Conservation (phyloP, 1,140 invertebrate species). For the Pseudobourletiella spinata region DNA sequence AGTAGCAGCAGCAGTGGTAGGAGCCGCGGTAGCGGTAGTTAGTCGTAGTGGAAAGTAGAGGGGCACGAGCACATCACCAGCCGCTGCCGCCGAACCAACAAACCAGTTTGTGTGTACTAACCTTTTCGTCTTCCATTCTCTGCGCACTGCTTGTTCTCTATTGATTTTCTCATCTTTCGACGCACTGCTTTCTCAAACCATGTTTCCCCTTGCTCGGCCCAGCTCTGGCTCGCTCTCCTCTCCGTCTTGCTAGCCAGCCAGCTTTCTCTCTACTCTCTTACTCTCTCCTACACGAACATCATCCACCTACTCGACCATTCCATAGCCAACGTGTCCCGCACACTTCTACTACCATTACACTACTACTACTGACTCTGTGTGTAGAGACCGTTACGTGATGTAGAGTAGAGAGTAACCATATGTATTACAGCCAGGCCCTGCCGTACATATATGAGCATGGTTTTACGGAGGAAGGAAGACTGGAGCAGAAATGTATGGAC, state of each 20-base stretch:
- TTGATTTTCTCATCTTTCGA: slow-evolving; percentile 29
- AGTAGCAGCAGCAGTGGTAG: neutral
- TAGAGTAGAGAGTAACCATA: no score
- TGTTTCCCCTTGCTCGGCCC: neutral
- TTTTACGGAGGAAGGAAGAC: no score
- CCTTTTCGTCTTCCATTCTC: slow-evolving; percentile 12
- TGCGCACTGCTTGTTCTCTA: slow-evolving; percentile 34
- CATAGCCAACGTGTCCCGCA: neutral
- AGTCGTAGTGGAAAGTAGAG: neutral
- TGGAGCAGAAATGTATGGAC: no score
- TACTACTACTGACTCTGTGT: no score
- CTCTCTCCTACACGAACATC: neutral
- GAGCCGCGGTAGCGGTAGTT: neutral
- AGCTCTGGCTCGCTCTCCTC: neutral
- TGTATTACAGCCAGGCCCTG: no score
- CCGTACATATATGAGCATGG: no score
- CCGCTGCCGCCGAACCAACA: neutral
- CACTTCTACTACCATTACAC: neutral
- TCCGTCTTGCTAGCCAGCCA: neutral
- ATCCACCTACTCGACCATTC: neutral
- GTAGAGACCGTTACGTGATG: no score
- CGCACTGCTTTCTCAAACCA: slow-evolving; percentile 16
- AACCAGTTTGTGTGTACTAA: slow-evolving; percentile 1
- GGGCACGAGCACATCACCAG: neutral
- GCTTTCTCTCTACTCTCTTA: neutral